These are phyloP conservation scores for Brevimyrus niger DNA, from an alignment of 2,113 vertebrate genomes.

Conservation along the genomic window DNA sequence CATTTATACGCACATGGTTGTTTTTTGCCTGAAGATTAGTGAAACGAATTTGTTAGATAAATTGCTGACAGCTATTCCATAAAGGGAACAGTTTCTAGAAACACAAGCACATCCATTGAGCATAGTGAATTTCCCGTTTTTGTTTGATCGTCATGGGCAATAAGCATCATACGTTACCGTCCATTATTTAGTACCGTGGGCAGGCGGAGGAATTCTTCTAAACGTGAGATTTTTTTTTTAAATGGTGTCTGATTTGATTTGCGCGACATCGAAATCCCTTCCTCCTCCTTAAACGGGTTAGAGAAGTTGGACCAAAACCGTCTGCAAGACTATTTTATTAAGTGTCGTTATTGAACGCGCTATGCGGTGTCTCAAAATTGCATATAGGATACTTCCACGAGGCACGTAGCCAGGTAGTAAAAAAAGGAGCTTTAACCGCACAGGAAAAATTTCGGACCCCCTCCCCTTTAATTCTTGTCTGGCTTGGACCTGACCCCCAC, in stretches of 20 bases:
- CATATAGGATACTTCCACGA: neutral
- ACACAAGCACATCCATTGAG: neutral
- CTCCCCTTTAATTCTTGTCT: neutral
- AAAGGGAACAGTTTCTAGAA: neutral
- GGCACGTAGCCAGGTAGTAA: neutral
- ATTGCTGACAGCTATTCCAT: neutral
- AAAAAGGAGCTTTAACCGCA: neutral
- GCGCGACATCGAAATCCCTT: neutral
- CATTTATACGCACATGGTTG: neutral
- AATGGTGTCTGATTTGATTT: neutral
- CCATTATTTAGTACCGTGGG: slow-evolving; percentile 12
- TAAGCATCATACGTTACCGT: neutral
- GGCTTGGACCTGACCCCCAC: neutral
- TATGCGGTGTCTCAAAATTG: neutral
- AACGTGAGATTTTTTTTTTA: neutral
- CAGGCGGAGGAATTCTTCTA: neutral
- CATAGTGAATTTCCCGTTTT: neutral
- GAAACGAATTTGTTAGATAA: neutral
- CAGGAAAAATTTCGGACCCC: neutral
- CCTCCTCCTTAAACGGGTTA: neutral
- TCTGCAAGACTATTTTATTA: neutral
- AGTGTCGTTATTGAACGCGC: neutral
- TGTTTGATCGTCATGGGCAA: neutral
- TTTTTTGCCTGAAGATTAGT: neutral
- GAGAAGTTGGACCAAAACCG: neutral